Conservation (phyloP, 2,113 vertebrate genomes). For the Aspiorhynchus laticeps region DNA sequence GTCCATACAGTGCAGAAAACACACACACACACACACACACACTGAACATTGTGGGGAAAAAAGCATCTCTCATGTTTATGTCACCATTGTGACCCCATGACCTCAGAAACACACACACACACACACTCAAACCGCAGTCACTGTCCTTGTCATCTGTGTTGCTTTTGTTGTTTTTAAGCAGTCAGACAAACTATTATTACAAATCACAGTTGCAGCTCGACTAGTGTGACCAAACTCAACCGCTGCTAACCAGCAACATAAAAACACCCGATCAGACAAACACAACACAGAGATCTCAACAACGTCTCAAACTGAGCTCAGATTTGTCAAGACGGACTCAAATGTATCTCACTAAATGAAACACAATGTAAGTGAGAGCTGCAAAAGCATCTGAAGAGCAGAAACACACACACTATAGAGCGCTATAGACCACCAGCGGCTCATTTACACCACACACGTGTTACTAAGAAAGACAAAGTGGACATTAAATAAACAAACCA, state of each 20-base stretch:
- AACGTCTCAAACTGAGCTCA: not conserved
- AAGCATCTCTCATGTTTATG: not conserved
- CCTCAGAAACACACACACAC: conserved; percentile 20
- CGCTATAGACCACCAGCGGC: not conserved
- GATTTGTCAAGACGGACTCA: not conserved
- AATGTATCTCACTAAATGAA: not conserved
- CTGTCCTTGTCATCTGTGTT: conserved; percentile 42
- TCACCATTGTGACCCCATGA: not conserved
- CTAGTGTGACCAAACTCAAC: not conserved
- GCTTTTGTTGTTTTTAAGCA: conserved; percentile 49
- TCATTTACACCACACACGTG: not conserved
- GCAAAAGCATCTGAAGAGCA: not conserved
- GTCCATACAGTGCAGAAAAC: not conserved
- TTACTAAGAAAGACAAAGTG: not conserved
- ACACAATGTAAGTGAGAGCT: not conserved
- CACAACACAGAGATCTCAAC: not conserved
- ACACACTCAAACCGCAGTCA: conserved; percentile 3
- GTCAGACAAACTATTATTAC: conserved; percentile 33
- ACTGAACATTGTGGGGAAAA: not conserved
- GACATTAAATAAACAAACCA: conserved; percentile 5
- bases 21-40: not conserved
- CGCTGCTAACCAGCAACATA: not conserved
- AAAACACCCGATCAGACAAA: not conserved
- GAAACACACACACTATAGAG: not conserved
- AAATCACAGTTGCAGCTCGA: conserved; percentile 40